Evolutionary conservation across 1,140 invertebrate species (phyloP).

Genomic region (Thereuonema tuberculata): DNA sequence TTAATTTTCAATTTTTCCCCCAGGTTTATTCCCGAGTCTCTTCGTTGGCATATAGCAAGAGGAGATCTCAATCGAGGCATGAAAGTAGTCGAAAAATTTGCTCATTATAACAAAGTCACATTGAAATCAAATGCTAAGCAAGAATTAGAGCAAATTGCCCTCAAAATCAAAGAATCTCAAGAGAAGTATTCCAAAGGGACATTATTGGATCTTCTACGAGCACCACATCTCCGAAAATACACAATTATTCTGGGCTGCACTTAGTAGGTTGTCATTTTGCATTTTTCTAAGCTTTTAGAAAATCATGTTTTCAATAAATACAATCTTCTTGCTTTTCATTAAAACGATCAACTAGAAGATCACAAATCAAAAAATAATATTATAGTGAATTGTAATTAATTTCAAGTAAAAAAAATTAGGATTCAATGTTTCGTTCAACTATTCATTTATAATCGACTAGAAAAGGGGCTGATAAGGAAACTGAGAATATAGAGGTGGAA

Average conservation of each 20-base stretch:
- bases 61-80: slow-evolving; percentile 16
- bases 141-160: slow-evolving; percentile 3
- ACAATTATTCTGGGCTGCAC: not conserved
- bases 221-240: not conserved
- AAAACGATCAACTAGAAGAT: no score
- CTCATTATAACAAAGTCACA: slow-evolving; percentile 17
- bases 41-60: slow-evolving; percentile 20
- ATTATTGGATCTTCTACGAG: not conserved
- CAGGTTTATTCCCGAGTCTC: slow-evolving; percentile 21
- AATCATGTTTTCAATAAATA: no score
- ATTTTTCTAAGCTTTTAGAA: no score
- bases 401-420: no score
- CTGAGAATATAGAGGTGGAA: no score
- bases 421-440: no score
- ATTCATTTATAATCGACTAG: no score
- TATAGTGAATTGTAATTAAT: no score
- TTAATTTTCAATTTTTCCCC: not conserved
- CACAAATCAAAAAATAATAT: no score
- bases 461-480: no score
- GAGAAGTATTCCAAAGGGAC: not conserved
- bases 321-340: no score
- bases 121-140: slow-evolving; percentile 12
- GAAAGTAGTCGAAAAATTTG: slow-evolving; percentile 11
- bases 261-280: no score
- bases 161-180: not conserved